Evolutionary conservation across 2,888 invertebrate genomes (phyloP), one percentile per base, ranked within the genome.

Genomic region (Tipula lateralis): DNA sequence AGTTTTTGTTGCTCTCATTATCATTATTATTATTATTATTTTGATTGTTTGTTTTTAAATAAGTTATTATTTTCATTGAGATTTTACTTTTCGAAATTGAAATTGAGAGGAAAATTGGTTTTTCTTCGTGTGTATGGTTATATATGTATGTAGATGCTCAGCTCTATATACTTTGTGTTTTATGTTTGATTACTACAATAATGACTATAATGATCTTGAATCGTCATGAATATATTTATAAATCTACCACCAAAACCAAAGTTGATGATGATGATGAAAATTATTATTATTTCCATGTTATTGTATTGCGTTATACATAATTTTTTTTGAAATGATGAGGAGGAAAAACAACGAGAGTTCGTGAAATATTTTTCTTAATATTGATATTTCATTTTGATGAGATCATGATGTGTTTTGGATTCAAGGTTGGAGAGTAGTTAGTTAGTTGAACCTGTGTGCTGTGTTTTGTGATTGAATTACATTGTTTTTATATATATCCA

Each of bases 171-270:
- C 66, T 66, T 66, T 66, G 66, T 66, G 66, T 66, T 66, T 66
- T 66, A 66, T 66, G 66, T 66, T 66, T 66, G 24, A 66, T 66
- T 66, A 66, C 9, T 24, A 66, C 66, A 66, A 24, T 66, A 66
- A 66, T 66, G 66, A 66, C 66, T 66, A 66, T 66, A 66, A 66
- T 66, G 66, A 66, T 66, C 66, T 66, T 66, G 24, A 66, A 66
- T 66, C 66, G 66, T 66, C 66, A 66, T 66, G 66, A 66, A 66
- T 66, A n/a, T n/a, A 66, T 66, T 66, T 66, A 66, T 66, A 66
- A 66, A 66, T 66, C 66, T 66, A 66, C 66, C 66, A 66, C 24
- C 66, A 66, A 66, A 66, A 66, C 66, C 66, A 66, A 66, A 24
- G 66, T n/a, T 66, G 66, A 24, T 66, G 44, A 44, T 44, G 44